These are phyloP conservation scores for Atherinosoma microstoma DNA, from an alignment of 2,797 vertebrate species.

Conservation along the genomic window DNA sequence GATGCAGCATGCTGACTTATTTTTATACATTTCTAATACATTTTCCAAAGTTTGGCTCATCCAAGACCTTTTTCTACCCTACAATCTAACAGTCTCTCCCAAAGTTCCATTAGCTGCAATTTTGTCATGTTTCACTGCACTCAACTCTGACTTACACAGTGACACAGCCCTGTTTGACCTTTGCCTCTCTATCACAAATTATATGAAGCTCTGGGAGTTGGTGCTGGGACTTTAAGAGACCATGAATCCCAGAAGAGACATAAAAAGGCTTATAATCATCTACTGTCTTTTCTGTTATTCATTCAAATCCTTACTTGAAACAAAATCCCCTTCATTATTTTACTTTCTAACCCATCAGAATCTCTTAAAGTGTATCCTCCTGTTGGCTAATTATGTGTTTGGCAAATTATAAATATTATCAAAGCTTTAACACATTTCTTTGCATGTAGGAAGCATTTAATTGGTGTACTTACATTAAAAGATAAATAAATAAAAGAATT, in stretches of 20 bases:
- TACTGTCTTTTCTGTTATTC: background rate
- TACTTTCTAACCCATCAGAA: background rate
- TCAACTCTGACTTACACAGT: slow-evolving; percentile 11
- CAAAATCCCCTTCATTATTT: slow-evolving; percentile 3
- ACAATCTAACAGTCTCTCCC: slow-evolving; percentile 6
- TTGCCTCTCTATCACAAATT: slow-evolving; percentile 23
- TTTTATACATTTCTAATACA: background rate
- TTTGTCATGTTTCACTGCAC: slow-evolving; percentile 17
- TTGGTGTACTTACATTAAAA: background rate
- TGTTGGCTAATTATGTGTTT: slow-evolving; percentile 2
- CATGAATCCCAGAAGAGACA: slow-evolving; percentile 23
- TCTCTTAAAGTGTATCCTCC: background rate
- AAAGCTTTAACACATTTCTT: background rate
- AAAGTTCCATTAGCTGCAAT: slow-evolving; percentile 23
- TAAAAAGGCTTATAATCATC: slow-evolving; percentile 1
- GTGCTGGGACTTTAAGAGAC: slow-evolving; percentile 6
- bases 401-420: background rate
- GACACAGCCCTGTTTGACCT: slow-evolving; percentile 30
- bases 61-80: background rate
- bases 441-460: background rate
- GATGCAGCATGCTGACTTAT: background rate
- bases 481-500: background rate
- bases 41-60: background rate
- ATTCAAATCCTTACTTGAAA: slow-evolving; percentile 19
- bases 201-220: slow-evolving; percentile 17